Evolutionary conservation across 2,888 invertebrate species (phyloP), one percentile per base, ranked within the genome.

Genomic region (Phalera bucephala): DNA sequence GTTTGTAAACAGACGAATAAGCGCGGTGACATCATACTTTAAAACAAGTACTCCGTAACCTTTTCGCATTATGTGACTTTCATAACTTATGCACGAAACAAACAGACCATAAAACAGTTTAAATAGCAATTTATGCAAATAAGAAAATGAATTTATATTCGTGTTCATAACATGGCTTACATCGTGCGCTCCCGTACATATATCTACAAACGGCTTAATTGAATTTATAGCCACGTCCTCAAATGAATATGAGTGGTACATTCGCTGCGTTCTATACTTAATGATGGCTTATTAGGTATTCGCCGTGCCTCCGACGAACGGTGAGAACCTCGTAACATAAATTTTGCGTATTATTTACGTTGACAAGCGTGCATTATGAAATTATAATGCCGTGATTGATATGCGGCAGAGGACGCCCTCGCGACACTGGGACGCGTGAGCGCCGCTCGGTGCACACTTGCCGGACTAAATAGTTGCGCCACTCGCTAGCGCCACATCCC

Each of bases 321-420:
- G 87, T 87, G 88, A 86, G 88, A 89, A 87, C 83, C 79, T 83
- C 82, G 83, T 85, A 87, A 87, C 88, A 89, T 89, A 88, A 88
- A 89, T 88, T 89, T 89, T 80, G 87, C 87, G 87, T 87, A 89
- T 89, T 88, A 88, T 87, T 86, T 86, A 86, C 75, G 82, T 76
- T 81, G 87, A 87, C 87, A 81, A 72, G 75, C 77, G 77, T 78
- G 85, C 81, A 72, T 85, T 89, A 89, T 89, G 87, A 89, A 84
- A 88, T 87, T 82, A 86, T 89, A 89, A 89, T 88, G 74, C 45
- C 45, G 52, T 68, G 68, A 75, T 89, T 88, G 82, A 73, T 73
- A 89, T 88, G 81, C 86, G 58, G 49, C 52, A 45, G 58, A 52
- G 72, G 58, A 65, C 46, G 29, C 50, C 58, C 48, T 65, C 63